Base-by-base conservation (phyloP, 1,140 invertebrate species). In the Wasmannia auropunctata region DNA sequence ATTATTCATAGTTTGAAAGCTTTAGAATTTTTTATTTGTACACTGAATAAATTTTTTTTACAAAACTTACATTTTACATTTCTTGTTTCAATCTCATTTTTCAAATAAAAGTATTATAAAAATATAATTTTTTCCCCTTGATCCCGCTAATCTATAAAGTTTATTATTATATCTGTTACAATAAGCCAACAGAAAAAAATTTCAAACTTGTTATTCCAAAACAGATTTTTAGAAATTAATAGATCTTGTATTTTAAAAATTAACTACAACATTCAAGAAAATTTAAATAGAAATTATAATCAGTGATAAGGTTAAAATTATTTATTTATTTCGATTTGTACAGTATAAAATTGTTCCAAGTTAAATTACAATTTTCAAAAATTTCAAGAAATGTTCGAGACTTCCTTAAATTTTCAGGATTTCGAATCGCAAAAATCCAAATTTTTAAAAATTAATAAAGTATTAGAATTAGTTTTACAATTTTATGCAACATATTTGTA, bases 11-110 rank as follows among this genome's bases (percentile, higher is more conserved):
- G 56, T 86, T 92, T 70, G 31, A 37, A 76, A 49, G 14, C n/a
- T 37, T 56, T 76, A 63, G 37, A 58, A 34, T 81, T 92, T 90
- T 91, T 92, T 90, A 90, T 91, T 92, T 85, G 85, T 91, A 92
- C 69, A 89, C 70, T 85, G 31, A 92, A 92, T 92, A 92, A 92
- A 92, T 51, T 31, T 89, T 92, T 91, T 92, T 88, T 92, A 92
- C 43, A 86, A 85, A 86, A 70, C 2, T 28, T 40, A 14, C n/a
- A 2, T n/a, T 54, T 67, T 25, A 3, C 37, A 65, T 80, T 37
- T 80, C 31, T 37, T 54, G 2, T 51, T 54, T 28, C 0, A 40
- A 25, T 31, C 54, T n/a, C 3, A 25, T 43, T 40, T 58, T 8
- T 31, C 11, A 77, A 43, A 43, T 6, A 77, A 16, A 62, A 16